Percentiles rank a stretch among this genome's conserved stretches.
phyloP scores from a whole-genome alignment of 92 coral and sea anemone species.

The Desmophyllum pertusum region DNA sequence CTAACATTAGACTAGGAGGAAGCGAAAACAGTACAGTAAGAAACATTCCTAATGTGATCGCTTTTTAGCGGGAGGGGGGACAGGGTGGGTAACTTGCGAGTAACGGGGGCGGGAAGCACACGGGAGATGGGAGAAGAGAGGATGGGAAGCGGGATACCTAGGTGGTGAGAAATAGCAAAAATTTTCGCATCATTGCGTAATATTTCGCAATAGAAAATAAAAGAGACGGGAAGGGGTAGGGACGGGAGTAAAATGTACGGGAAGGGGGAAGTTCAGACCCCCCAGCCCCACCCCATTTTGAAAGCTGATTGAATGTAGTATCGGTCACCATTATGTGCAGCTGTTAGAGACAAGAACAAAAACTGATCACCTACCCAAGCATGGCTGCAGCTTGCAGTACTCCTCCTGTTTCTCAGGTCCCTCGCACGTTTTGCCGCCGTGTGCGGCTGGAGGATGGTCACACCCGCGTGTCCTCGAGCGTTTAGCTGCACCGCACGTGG shows the following conservation, averaged over 20 bases:
- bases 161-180: too few relatives aligned
- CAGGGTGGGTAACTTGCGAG: too few relatives aligned
- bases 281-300: too few relatives aligned
- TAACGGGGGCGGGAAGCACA: too few relatives aligned
- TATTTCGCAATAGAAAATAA: too few relatives aligned
- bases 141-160: background rate
- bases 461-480: conserved; percentile 85
- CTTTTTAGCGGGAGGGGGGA: too few relatives aligned
- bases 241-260: too few relatives aligned
- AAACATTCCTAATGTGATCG: background rate
- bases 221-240: too few relatives aligned
- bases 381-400: conserved; percentile 76
- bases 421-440: conserved; percentile 82
- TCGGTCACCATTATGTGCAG: background rate
- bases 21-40: background rate
- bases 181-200: too few relatives aligned
- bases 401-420: conserved; percentile 87
- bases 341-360: background rate
- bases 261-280: too few relatives aligned
- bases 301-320: too few relatives aligned
- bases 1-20: background rate
- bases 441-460: conserved; percentile 84
- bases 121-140: too few relatives aligned
- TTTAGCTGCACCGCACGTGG: conserved; percentile 87
- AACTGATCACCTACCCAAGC: conserved; percentile 59